Conservation (phyloP, 2,888 invertebrate species). For the Ennomos erosarius region DNA sequence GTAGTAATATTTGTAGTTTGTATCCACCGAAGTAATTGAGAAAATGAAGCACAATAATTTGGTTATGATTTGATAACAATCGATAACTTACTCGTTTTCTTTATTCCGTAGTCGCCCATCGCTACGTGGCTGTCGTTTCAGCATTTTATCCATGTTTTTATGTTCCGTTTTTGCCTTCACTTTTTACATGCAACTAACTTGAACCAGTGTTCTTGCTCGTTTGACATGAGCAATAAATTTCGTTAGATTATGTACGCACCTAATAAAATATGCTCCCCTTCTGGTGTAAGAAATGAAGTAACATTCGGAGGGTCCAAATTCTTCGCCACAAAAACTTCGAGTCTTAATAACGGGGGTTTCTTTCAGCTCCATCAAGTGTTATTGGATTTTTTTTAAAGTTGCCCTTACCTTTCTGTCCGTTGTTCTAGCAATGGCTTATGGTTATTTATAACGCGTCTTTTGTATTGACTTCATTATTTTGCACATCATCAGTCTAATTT, state of each 20-base stretch:
- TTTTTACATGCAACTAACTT: slow-evolving; percentile 38
- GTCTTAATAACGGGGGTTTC: slow-evolving; percentile 28
- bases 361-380: slow-evolving; percentile 22
- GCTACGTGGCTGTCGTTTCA: slow-evolving; percentile 37
- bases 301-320: slow-evolving; percentile 28
- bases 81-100: too few species aligned
- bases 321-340: slow-evolving; percentile 30
- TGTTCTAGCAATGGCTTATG: not conserved
- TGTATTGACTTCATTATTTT: too few species aligned
- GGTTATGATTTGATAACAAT: too few species aligned
- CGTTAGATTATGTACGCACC: slow-evolving; percentile 47
- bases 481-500: too few species aligned
- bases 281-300: slow-evolving; percentile 34
- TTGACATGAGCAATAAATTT: slow-evolving; percentile 49
- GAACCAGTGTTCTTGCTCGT: slow-evolving; percentile 36
- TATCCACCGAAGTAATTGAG: too few species aligned
- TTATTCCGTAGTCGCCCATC: too few species aligned
- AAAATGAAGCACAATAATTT: too few species aligned
- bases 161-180: slow-evolving; percentile 44
- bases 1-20: too few species aligned
- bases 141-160: slow-evolving; percentile 52
- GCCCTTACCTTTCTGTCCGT: not conserved
- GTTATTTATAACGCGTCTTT: not conserved
- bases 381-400: slow-evolving; percentile 10
- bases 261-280: slow-evolving; percentile 43